Conservation (phyloP, 1,140 invertebrate genomes). For the Drosophila varians region DNA sequence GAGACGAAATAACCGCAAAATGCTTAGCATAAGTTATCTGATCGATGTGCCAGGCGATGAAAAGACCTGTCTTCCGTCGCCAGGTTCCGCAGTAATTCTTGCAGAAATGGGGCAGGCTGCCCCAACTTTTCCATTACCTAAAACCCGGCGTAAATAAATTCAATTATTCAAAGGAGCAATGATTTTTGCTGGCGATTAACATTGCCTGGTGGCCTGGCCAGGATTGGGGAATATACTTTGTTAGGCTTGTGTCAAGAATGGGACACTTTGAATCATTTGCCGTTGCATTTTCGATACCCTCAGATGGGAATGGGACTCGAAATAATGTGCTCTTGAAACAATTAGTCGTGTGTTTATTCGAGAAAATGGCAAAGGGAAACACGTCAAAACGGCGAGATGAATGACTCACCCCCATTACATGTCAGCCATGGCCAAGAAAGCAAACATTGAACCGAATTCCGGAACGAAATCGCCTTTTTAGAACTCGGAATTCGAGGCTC, state of each 20-base stretch:
- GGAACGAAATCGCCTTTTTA: constrained; percentile 46
- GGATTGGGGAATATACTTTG: too few species aligned
- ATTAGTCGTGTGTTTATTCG: constrained; percentile 33
- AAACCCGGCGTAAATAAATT: too few species aligned
- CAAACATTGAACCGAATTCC: too few species aligned
- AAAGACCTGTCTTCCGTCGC: constrained; percentile 19
- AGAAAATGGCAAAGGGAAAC: constrained; percentile 8
- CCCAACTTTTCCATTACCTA: neutral
- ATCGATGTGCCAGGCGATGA: constrained; percentile 47
- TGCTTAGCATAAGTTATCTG: constrained; percentile 64
- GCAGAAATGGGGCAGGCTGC: too few species aligned
- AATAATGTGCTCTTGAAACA: constrained; percentile 24
- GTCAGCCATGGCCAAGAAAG: neutral
- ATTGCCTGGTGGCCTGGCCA: neutral
- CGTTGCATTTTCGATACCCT: constrained; percentile 6
- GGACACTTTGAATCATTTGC: constrained; percentile 15
- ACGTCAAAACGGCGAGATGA: constrained; percentile 16
- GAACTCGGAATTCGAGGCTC: constrained; percentile 26
- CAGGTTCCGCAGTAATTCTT: neutral
- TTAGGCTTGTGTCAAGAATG: constrained; percentile 1
- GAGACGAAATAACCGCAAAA: constrained; percentile 34
- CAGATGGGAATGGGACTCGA: neutral
- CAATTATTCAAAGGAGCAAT: neutral
- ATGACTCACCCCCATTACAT: neutral
- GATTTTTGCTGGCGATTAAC: neutral